Percentiles rank a stretch among this genome's conserved stretches.
These are phyloP conservation scores for Camponotus pennsylvanicus DNA, from an alignment of 1,140 invertebrate genomes.

Conservation along the genomic window DNA sequence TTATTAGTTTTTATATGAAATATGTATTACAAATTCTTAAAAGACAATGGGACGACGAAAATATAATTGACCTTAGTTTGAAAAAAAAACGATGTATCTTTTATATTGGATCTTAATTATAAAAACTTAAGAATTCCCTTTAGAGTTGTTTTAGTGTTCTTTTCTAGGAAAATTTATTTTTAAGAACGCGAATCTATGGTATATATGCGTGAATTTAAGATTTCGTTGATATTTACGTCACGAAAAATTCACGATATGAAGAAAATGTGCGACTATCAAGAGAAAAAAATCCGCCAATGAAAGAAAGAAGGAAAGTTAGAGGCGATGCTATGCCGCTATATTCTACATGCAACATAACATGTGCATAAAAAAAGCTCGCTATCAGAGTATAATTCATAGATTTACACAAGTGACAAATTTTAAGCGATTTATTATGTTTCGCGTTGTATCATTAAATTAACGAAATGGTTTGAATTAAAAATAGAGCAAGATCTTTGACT, in stretches of 20 bases:
- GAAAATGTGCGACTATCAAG: not conserved
- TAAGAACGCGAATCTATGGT: too few species aligned
- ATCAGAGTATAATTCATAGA: too few species aligned
- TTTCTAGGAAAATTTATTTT: too few species aligned
- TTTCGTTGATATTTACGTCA: not conserved
- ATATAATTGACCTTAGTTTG: not conserved
- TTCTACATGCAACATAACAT: not conserved
- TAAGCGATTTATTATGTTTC: too few species aligned
- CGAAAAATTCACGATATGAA: not conserved
- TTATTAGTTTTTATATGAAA: not conserved
- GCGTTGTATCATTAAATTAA: too few species aligned
- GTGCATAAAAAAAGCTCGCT: not conserved
- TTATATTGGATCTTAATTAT: too few species aligned
- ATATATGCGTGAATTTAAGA: not conserved
- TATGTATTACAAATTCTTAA: not conserved
- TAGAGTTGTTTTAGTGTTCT: too few species aligned
- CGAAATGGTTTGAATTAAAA: too few species aligned
- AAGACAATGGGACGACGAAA: not conserved
- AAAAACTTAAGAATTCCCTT: too few species aligned
- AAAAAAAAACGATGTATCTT: too few species aligned
- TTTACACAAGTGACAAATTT: too few species aligned
- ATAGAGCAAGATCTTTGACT: too few species aligned
- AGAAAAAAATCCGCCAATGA: constrained; percentile 9
- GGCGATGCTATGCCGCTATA: constrained; percentile 47
- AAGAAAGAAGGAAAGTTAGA: constrained; percentile 32